These are phyloP conservation scores for Staurois parvus DNA, from an alignment of 2,797 vertebrate genomes.

Conservation along the genomic window DNA sequence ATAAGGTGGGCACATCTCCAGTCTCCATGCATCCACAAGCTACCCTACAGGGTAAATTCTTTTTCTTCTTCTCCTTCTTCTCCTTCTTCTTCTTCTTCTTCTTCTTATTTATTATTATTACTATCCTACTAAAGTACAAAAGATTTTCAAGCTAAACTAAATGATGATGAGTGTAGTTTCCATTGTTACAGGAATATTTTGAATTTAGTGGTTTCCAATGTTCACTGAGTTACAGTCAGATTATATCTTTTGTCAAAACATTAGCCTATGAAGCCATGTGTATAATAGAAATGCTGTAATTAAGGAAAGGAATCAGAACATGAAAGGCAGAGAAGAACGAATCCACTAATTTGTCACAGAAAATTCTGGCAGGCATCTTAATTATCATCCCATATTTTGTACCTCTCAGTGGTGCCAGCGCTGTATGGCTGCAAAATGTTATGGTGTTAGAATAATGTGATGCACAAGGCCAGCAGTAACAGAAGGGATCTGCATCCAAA, in stretches of 20 bases:
- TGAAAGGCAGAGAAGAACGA: slow-evolving; percentile 58
- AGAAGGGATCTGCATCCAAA: slow-evolving; percentile 39
- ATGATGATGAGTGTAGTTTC: background rate
- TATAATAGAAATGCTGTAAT: slow-evolving; percentile 66
- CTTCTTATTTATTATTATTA: too few species aligned
- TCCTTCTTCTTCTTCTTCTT: too few species aligned
- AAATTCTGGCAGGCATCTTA: slow-evolving; percentile 66
- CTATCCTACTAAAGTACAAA: too few species aligned
- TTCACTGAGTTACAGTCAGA: background rate
- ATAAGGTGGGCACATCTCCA: too few species aligned
- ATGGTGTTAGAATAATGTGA: slow-evolving; percentile 36
- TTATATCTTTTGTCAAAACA: slow-evolving; percentile 62
- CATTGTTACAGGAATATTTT: slow-evolving; percentile 2
- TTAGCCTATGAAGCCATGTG: slow-evolving; percentile 57
- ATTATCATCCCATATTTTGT: slow-evolving; percentile 65
- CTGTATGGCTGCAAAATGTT: slow-evolving; percentile 34
- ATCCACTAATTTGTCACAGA: slow-evolving; percentile 63
- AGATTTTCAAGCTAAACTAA: background rate
- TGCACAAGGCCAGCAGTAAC: background rate
- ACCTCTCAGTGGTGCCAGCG: slow-evolving; percentile 37
- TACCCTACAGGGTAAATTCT: too few species aligned
- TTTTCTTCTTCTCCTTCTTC: too few species aligned
- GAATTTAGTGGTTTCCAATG: background rate
- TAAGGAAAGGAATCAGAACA: slow-evolving; percentile 60
- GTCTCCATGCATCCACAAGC: too few species aligned